These are phyloP conservation scores for Stenodera caucasica DNA, from an alignment of 2,888 invertebrate genomes.

Conservation along the genomic window DNA sequence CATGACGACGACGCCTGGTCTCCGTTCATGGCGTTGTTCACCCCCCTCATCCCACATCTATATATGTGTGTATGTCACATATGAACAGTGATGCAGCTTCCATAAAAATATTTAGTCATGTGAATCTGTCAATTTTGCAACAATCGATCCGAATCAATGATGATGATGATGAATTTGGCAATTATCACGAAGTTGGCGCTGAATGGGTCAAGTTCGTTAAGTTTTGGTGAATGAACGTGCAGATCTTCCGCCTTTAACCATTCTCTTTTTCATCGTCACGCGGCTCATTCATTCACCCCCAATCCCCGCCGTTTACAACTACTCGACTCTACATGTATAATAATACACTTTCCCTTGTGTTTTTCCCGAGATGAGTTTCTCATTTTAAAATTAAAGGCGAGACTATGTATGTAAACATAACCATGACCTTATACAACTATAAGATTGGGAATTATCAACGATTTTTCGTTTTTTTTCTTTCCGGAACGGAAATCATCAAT, in stretches of 20 bases:
- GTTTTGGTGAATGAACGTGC: slow-evolving; percentile 44
- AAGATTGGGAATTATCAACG: no score
- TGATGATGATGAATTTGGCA: no score
- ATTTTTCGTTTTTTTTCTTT: no score
- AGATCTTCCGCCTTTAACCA: slow-evolving; percentile 21
- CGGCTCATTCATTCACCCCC: slow-evolving; percentile 38
- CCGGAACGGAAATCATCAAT: slow-evolving; percentile 6
- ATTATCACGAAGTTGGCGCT: no score
- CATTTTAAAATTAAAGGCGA: slow-evolving; percentile 54
- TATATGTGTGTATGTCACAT: slow-evolving; percentile 48
- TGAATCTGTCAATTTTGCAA: no score
- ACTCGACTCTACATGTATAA: no score
- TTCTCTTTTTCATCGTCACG: slow-evolving; percentile 34
- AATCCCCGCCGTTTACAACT: slow-evolving; percentile 35
- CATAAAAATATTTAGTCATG: no score
- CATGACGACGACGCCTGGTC: slow-evolving; percentile 41
- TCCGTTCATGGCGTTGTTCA: slow-evolving; percentile 28
- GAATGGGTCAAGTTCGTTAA: slow-evolving; percentile 46
- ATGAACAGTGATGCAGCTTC: slow-evolving; percentile 43
- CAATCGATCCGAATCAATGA: no score
- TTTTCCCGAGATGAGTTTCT: slow-evolving; percentile 54
- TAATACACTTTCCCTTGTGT: slow-evolving; percentile 48
- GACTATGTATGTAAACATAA: slow-evolving; percentile 54
- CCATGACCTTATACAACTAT: no score
- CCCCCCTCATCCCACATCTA: slow-evolving; percentile 23